These are phyloP conservation scores for Theretra japonica DNA, from an alignment of 2,888 invertebrate species.

Conservation along the genomic window DNA sequence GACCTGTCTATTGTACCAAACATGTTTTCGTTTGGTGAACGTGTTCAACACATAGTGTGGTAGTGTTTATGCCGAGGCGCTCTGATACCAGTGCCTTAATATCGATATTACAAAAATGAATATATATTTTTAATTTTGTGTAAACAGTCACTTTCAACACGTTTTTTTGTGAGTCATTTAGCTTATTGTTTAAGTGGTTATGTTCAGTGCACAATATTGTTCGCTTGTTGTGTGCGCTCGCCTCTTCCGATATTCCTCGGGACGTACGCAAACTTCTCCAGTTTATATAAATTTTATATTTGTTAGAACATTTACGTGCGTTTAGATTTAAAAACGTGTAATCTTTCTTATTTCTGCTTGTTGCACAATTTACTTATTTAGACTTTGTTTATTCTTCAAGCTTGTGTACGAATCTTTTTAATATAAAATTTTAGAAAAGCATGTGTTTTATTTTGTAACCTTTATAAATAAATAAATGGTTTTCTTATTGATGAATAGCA, in stretches of 20 bases:
- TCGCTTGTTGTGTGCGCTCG: conserved; percentile 11
- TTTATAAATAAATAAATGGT: no score
- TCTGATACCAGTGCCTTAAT: conserved; percentile 32
- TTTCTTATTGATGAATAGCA: no score
- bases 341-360: conserved; percentile 62
- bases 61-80: conserved; percentile 11
- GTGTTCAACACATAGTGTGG: conserved; percentile 20
- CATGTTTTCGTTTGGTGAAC: conserved; percentile 19
- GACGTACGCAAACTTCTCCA: conserved; percentile 25
- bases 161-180: conserved; percentile 31
- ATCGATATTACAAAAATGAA: conserved; percentile 28
- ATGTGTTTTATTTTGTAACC: conserved; percentile 34
- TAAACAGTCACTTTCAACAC: conserved; percentile 52
- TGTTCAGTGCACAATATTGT: conserved; percentile 26
- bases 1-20: conserved; percentile 18
- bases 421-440: conserved; percentile 47
- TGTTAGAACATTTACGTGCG: conserved; percentile 31
- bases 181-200: conserved; percentile 18
- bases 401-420: conserved; percentile 68
- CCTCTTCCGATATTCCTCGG: not conserved
- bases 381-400: conserved; percentile 63
- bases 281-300: conserved; percentile 33
- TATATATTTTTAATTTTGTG: conserved; percentile 45
- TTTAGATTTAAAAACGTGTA: conserved; percentile 42
- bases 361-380: conserved; percentile 72